Percentiles rank a stretch among this genome's conserved stretches.
These are phyloP conservation scores for Mylabris sibirica DNA, from an alignment of 2,888 invertebrate species.

Conservation along the genomic window DNA sequence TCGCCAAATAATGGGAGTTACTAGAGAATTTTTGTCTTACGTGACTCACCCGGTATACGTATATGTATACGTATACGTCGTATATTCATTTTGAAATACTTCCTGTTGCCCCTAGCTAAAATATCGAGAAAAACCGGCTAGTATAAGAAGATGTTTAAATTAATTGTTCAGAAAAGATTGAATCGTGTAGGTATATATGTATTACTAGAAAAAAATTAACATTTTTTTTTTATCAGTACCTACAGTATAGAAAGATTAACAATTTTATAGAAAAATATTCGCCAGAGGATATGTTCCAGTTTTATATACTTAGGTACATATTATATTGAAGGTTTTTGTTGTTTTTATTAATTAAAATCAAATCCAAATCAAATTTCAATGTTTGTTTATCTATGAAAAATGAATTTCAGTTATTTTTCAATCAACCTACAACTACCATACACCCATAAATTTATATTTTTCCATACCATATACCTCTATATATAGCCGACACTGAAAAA, in stretches of 20 bases:
- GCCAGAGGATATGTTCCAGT: neutral
- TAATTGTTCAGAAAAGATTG: slow-evolving; percentile 1
- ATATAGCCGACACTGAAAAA: slow-evolving; percentile 11
- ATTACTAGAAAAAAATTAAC: neutral
- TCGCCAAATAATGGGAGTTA: too few species aligned
- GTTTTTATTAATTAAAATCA: neutral
- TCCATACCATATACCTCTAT: too few species aligned
- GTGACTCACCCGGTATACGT: too few species aligned
- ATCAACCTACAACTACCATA: neutral
- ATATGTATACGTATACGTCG: neutral
- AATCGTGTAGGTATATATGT: neutral
- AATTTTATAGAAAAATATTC: neutral
- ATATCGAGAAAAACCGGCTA: slow-evolving; percentile 8
- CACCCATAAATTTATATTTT: neutral
- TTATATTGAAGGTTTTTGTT: too few species aligned
- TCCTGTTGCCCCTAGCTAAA: slow-evolving; percentile 11
- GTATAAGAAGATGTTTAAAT: slow-evolving; percentile 5
- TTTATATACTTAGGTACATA: too few species aligned
- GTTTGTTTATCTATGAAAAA: neutral
- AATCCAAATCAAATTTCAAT: neutral
- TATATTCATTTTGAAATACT: neutral
- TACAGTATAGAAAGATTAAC: neutral
- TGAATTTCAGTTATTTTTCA: neutral
- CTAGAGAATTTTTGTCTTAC: too few species aligned
- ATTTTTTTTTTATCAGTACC: neutral